Conservation (phyloP, 2,113 vertebrate genomes). For the Takifugu flavidus region DNA sequence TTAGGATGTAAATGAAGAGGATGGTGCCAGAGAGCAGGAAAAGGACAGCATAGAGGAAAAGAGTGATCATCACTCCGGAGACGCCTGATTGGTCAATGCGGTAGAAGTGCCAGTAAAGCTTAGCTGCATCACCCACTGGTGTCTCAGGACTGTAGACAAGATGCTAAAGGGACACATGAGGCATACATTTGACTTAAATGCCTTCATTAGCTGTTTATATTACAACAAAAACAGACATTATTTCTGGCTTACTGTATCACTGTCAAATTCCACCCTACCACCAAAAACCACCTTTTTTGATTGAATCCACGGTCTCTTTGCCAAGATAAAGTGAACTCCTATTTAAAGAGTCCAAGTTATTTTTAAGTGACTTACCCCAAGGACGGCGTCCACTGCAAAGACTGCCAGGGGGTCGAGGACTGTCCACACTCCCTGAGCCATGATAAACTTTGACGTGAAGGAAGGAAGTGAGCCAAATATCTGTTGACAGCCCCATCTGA, state of each 20-base stretch:
- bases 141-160: conserved; percentile 75
- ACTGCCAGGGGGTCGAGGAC: conserved; percentile 91
- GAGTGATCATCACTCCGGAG: conserved; percentile 80
- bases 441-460: conserved; percentile 96
- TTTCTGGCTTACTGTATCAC: conserved; percentile 20
- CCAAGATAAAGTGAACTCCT: conserved; percentile 83
- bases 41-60: conserved; percentile 79
- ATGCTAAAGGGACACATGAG: conserved; percentile 61
- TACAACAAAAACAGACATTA: conserved; percentile 12
- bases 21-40: conserved; percentile 79
- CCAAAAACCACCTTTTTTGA: conserved; percentile 14
- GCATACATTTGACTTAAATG: not conserved
- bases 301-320: conserved; percentile 77
- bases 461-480: conserved; percentile 88
- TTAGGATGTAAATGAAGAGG: conserved; percentile 84
- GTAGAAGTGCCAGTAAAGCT: conserved; percentile 89
- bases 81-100: conserved; percentile 76
- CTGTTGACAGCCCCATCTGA: conserved; percentile 95
- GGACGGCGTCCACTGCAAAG: conserved; percentile 88
- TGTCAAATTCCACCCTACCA: not conserved
- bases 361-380: conserved; percentile 98
- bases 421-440: conserved; percentile 92
- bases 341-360: conserved; percentile 84
- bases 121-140: conserved; percentile 86
- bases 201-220: too few relatives aligned